Base-by-base conservation (phyloP, 1,140 invertebrate genomes). In the Drosophila ohnishii region DNA sequence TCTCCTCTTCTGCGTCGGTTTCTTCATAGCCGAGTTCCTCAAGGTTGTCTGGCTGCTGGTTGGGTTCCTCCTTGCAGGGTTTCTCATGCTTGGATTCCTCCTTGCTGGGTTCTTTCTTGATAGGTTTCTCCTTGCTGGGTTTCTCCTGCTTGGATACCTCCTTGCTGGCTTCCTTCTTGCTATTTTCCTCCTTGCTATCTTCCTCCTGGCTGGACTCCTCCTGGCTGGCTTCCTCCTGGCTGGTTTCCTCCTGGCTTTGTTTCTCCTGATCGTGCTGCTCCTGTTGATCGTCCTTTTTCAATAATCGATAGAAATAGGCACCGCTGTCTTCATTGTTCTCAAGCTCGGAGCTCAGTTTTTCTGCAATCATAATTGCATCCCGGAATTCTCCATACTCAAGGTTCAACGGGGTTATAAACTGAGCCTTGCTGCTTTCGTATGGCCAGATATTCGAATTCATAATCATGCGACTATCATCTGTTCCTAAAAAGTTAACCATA, bases 371-470 rank as follows among this genome's bases (percentile, higher is more conserved):
- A 37, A 81, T 62, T 2, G 79, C 75, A 7, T 10, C 6, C 3
- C 30, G 6, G 5, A 82, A 82, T 7, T 58, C 40, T 9, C 34
- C 25, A 39, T 55, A 59, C 0, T 42, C 7, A 13, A 65, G 16
- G 5, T 40, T 37, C 19, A 56, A 0, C 0, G 3, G 10, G 1
- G 63, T 82, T 13, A 78, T 34, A 13, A 70, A 82, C 6, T 39
- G 9, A 13, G 14, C 25, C 30, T 77, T 82, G 13, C 11, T 63
- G 9, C 10, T 16, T 19, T 19, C 19, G n/a, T 82, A 82, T 2
- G 28, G 42, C 74, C 75, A 82, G 9, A 82, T 67, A 51, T 69
- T 66, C 0, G 1, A 2, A 4, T 81, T 74, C 0, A 32, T 6
- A 22, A 81, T 30, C 3, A 2, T 13, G 2, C 56, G 39, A 1